Conservation (phyloP, 2,888 invertebrate genomes). For the Teleogryllus oceanicus region DNA sequence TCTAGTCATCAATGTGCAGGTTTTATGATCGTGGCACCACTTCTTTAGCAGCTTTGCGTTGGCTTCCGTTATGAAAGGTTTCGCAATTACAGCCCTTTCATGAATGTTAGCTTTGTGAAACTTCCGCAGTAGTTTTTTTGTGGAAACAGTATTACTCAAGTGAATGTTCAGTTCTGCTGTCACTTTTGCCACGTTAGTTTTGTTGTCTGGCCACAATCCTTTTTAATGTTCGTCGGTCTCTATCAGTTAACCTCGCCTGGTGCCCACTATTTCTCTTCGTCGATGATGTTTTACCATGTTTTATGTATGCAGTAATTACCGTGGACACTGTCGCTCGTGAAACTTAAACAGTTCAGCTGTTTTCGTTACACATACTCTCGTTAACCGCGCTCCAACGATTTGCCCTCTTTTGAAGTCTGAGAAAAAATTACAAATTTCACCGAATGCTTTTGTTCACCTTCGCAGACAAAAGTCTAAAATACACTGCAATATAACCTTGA, state of each 20-base stretch:
- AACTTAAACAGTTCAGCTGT: background rate
- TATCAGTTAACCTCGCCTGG: background rate
- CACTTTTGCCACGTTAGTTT: background rate
- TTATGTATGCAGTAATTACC: background rate
- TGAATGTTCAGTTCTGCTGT: background rate
- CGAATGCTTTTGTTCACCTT: too few species aligned
- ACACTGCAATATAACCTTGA: background rate
- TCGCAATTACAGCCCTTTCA: too few species aligned
- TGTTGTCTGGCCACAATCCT: constrained; percentile 20
- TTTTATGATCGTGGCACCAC: too few species aligned
- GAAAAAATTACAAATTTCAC: background rate
- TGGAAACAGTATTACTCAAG: background rate
- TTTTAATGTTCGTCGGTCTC: background rate
- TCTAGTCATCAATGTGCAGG: too few species aligned
- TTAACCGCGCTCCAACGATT: background rate
- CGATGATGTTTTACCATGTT: background rate
- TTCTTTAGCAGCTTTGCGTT: too few species aligned
- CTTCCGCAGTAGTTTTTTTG: background rate
- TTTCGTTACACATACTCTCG: background rate
- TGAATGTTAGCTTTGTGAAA: too few species aligned
- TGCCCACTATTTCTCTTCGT: background rate
- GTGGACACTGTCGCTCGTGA: background rate
- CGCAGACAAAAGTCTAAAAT: background rate
- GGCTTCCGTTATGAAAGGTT: too few species aligned
- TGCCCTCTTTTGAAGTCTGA: too few species aligned